Conservation (phyloP, 2,113 vertebrate genomes). For the Panthera uncia region DNA sequence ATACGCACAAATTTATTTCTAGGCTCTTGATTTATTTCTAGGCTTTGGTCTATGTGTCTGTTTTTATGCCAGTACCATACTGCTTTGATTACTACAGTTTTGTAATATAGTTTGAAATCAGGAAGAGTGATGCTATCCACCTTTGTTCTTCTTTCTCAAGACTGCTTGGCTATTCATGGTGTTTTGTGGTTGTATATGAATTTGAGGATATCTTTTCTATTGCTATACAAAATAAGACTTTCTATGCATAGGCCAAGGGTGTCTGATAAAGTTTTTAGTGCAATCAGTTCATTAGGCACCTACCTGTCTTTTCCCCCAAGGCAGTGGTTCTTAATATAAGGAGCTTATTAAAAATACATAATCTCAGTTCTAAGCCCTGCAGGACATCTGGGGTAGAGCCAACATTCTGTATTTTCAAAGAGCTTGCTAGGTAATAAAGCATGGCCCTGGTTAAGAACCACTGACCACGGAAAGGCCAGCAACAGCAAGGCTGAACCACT, state of each 20-base stretch:
- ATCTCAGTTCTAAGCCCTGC: background rate
- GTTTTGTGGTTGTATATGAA: background rate
- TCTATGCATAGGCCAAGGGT: background rate
- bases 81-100: background rate
- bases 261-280: background rate
- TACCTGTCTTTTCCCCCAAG: background rate
- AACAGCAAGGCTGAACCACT: background rate
- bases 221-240: background rate
- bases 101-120: background rate
- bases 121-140: background rate
- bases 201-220: background rate
- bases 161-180: background rate
- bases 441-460: background rate
- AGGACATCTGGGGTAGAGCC: background rate
- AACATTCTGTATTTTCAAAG: constrained; percentile 1
- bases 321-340: background rate
- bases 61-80: background rate
- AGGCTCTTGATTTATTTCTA: background rate
- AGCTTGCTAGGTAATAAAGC: background rate
- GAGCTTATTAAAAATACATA: background rate
- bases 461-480: background rate
- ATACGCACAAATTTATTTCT: background rate
- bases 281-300: background rate
- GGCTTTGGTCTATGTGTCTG: background rate
- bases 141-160: background rate